These are phyloP conservation scores for Polyergus mexicanus DNA, from an alignment of 1,140 invertebrate species.

Conservation along the genomic window DNA sequence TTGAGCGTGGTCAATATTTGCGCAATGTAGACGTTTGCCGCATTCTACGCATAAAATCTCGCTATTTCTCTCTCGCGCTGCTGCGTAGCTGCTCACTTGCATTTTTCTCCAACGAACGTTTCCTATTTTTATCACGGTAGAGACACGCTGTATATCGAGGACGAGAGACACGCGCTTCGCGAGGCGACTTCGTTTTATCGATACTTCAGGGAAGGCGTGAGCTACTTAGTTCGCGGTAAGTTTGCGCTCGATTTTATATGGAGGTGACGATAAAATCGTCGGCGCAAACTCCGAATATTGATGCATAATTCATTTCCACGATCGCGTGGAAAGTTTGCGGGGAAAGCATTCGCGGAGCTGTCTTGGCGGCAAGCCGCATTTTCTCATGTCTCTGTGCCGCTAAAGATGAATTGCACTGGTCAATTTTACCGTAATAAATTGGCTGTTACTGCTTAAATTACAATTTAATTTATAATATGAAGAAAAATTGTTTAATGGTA, in stretches of 20 bases:
- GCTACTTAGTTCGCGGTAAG: conserved; percentile 33
- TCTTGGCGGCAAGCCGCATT: neutral
- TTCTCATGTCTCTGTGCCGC: neutral
- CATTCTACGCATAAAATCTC: conserved; percentile 29
- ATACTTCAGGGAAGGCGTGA: conserved; percentile 12
- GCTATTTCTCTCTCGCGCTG: conserved; percentile 13
- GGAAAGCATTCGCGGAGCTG: conserved; percentile 4
- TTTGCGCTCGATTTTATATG: conserved; percentile 27
- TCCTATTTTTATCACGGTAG: conserved; percentile 53
- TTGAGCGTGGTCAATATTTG: conserved; percentile 6
- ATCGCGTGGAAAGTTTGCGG: conserved; percentile 18
- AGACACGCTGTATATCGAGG: conserved; percentile 10
- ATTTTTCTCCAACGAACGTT: conserved; percentile 42
- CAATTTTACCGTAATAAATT: neutral
- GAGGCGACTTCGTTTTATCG: conserved; percentile 38
- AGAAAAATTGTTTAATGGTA: neutral
- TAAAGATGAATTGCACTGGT: neutral
- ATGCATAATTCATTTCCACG: conserved; percentile 58
- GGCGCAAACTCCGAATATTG: neutral
- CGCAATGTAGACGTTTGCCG: neutral
- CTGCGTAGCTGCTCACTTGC: conserved; percentile 37
- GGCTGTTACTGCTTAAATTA: neutral
- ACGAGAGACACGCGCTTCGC: conserved; percentile 22
- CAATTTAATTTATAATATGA: neutral
- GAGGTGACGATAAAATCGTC: conserved; percentile 31